Base-by-base conservation (phyloP, 2,113 vertebrate genomes). In the Myotis lucifugus region DNA sequence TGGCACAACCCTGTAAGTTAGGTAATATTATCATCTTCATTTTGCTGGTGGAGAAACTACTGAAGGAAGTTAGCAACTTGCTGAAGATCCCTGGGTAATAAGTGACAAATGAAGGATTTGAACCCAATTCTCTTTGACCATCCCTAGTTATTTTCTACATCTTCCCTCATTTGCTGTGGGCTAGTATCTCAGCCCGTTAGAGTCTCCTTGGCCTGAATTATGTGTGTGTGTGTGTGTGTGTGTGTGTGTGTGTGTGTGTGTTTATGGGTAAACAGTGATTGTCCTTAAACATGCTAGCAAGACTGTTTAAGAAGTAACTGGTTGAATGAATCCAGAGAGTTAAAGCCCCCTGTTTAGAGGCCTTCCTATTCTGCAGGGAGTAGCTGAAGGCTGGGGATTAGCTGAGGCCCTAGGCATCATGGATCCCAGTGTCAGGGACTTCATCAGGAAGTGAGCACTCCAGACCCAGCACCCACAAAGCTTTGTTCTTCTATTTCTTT, bases 31-130 rank as follows among this genome's bases (percentile, higher is more conserved):
- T 13, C 29, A 6, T 72, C 46, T 59, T 77, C 1, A 46, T 92
- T 92, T 91, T 72, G 61, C 69, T 61, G 12, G 21, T 37, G 37
- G 76, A 66, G 54, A 77, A 83, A 46, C 50, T 73, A 6, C 42
- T 52, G 56, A 85, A 46, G 73, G 34, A 90, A 94, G 32, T 78
- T 67, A 90, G 10, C 27, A 76, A 34, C 56, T 94, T 93, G 54
- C 18, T 32, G 4, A 34, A 37, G n/a, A 66, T 85, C 15, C 29
- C 6, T 46, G 34, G 69, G n/a, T 61, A 69, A 46, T 14, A 67
- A 61, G 8, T 48, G 82, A 59, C 29, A 78, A 72, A 25, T 25
- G 61, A 64, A 19, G 5, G 7, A 37, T 61, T 82, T 52, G 64
- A 64, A 67, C 25, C 32, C 56, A 48, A 0, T 19, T 46, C 11